Percentiles rank a stretch among this genome's conserved stretches.
Conservation (phyloP, 2,113 vertebrate species). For the Ancistrus triradiatus region DNA sequence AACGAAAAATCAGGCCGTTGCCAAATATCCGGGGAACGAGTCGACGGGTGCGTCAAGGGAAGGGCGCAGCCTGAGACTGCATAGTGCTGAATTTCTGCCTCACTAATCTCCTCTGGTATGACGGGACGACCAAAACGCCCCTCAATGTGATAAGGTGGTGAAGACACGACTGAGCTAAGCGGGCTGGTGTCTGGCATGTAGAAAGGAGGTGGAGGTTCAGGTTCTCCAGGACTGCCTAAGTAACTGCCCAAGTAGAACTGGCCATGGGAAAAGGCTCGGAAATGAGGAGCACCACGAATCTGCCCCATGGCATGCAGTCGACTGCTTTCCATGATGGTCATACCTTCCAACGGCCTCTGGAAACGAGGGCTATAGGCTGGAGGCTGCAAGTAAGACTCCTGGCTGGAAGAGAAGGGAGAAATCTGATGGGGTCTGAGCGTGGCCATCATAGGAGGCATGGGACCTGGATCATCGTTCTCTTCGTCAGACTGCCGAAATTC, state of each 20-base stretch:
- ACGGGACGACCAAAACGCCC: conserved; percentile 88
- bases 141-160: conserved; percentile 87
- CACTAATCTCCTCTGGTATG: conserved; percentile 92
- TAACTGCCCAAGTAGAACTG: conserved; percentile 84
- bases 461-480: conserved; percentile 89
- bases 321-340: conserved; percentile 79
- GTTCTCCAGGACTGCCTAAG: conserved; percentile 87
- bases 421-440: conserved; percentile 86
- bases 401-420: conserved; percentile 93
- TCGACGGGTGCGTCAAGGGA: conserved; percentile 86
- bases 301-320: conserved; percentile 88
- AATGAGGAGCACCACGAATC: conserved; percentile 78
- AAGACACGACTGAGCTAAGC: conserved; percentile 95
- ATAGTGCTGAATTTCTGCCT: conserved; percentile 73
- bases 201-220: conserved; percentile 88
- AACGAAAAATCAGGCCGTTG: conserved; percentile 89
- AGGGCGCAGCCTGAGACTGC: conserved; percentile 89
- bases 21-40: conserved; percentile 92
- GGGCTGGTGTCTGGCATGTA: conserved; percentile 97
- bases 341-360: conserved; percentile 87
- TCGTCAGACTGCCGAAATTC: conserved; percentile 97
- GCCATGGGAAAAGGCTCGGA: conserved; percentile 80
- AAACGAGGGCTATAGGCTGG: conserved; percentile 97
- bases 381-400: conserved; percentile 95
- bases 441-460: conserved; percentile 81